phyloP scores from a whole-genome alignment of 2,113 vertebrate genomes.

The Thunnus maccoyii region DNA sequence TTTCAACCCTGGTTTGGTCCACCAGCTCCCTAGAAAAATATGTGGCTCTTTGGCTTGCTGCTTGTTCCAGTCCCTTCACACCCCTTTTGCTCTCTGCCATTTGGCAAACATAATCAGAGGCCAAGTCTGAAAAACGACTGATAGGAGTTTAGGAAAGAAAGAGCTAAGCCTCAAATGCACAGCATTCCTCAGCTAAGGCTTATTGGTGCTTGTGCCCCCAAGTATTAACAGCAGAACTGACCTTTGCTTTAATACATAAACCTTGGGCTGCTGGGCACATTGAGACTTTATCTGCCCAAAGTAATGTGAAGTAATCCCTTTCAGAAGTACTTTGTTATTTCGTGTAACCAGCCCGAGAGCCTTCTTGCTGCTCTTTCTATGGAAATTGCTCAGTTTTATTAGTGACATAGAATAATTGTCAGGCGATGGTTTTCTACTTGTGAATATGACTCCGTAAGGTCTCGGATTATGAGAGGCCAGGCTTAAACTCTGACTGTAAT shows the following conservation, averaged over 20 bases:
- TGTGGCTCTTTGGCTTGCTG: background rate
- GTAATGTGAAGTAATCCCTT: slow-evolving; percentile 26
- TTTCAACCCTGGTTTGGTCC: background rate
- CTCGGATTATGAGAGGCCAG: background rate
- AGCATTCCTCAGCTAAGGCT: slow-evolving; percentile 16
- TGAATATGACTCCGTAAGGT: slow-evolving; percentile 20
- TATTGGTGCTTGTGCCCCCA: slow-evolving; percentile 14
- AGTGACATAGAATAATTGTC: slow-evolving; percentile 5
- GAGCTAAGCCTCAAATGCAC: slow-evolving; percentile 20
- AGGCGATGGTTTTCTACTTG: background rate
- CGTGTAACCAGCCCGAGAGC: slow-evolving; percentile 22
- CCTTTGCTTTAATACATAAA: slow-evolving; percentile 50
- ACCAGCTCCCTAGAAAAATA: background rate
- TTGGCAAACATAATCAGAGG: background rate
- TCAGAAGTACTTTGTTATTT: background rate
- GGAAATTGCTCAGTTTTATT: slow-evolving; percentile 11
- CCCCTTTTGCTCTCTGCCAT: background rate
- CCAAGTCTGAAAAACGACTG: slow-evolving; percentile 15
- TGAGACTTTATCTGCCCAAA: slow-evolving; percentile 24
- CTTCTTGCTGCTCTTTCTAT: slow-evolving; percentile 5
- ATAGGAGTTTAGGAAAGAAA: slow-evolving; percentile 32
- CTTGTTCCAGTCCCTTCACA: background rate
- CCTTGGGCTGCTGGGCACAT: background rate
- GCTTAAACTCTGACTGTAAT: background rate
- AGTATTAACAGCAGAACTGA: slow-evolving; percentile 46